Evolutionary conservation across 2,797 vertebrate genomes (phyloP), one percentile per base, ranked within the genome.

Genomic region (Nannoperca australis): DNA sequence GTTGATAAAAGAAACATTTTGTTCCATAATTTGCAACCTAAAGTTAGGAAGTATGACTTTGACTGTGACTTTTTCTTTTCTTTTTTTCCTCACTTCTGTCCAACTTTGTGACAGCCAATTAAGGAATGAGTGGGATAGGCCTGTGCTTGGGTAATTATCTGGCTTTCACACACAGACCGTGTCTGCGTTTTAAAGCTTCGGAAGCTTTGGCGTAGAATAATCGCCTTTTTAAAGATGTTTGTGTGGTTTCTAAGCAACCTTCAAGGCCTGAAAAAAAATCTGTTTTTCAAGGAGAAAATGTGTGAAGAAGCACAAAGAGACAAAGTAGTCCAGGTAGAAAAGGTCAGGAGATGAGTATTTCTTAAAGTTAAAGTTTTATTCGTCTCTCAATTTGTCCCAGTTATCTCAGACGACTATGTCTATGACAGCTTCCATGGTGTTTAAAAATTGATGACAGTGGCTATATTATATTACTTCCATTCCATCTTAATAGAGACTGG

Each of bases 101-200:
- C 40, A 72, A 85, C 68, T 86, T 79, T 76, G 65, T 87, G 88
- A 88, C 87, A 85, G 86, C 84, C 86, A 93, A 87, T 93, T 93
- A 91, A 86, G 59, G 71, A 84, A 75, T 68, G 77, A 84, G 81
- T 66, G 64, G 83, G 81, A 72, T 77, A 79, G 79, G 85, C 84
- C 84, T 70, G 76, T 18, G 63, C 74, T 70, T 27, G 82, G 82
- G 78, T 92, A 91, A 93, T 93, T 93, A 89, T 91, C 91, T 86
- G 72, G 76, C 85, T 91, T 89, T 84, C 85, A 85, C 83, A 86
- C 79, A 81, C 79, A 86, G 64, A 63, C 70, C 17, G 47, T 72
- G 64, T 64, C 71, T 50, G 68, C 32, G 2, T 84, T 91, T 89
- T 91, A 85, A 90, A 85, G 88, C 84, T 86, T 82, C 81, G 70